phyloP scores from a whole-genome alignment of 2,797 vertebrate species.

The Hydrolagus colliei region DNA sequence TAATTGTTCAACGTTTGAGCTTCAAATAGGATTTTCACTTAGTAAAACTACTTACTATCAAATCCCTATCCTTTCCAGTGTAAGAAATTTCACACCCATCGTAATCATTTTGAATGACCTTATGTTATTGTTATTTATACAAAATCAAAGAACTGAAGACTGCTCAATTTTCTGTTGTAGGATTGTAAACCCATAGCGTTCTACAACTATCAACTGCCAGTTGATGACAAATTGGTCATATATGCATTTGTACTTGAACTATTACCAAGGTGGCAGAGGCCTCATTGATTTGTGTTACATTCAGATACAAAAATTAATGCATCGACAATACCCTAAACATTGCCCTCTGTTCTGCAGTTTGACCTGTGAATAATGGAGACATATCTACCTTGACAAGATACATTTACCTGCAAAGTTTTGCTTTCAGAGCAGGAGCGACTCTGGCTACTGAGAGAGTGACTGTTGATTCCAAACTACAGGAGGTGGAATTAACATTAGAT shows the following conservation, averaged over 20 bases:
- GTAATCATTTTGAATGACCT: too few species aligned
- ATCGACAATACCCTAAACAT: not conserved
- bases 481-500: too few species aligned
- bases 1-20: too few species aligned
- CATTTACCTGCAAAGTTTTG: too few species aligned
- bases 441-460: too few species aligned
- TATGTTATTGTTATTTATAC: too few species aligned
- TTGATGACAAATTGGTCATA: slow-evolving; percentile 34
- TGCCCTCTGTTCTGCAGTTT: not conserved
- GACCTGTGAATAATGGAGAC: not conserved
- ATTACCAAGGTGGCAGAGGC: slow-evolving; percentile 39
- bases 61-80: too few species aligned
- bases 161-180: not conserved
- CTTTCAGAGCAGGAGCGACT: too few species aligned
- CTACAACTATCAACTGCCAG: slow-evolving; percentile 26
- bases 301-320: slow-evolving; percentile 16
- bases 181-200: not conserved
- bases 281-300: slow-evolving; percentile 17
- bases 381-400: not conserved
- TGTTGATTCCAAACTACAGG: too few species aligned
- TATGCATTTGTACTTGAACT: slow-evolving; percentile 35
- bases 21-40: too few species aligned
- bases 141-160: not conserved
- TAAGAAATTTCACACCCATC: too few species aligned
- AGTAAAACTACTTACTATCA: too few species aligned